These are phyloP conservation scores for Elachura formosa DNA, from an alignment of 2,113 vertebrate genomes.

Conservation along the genomic window DNA sequence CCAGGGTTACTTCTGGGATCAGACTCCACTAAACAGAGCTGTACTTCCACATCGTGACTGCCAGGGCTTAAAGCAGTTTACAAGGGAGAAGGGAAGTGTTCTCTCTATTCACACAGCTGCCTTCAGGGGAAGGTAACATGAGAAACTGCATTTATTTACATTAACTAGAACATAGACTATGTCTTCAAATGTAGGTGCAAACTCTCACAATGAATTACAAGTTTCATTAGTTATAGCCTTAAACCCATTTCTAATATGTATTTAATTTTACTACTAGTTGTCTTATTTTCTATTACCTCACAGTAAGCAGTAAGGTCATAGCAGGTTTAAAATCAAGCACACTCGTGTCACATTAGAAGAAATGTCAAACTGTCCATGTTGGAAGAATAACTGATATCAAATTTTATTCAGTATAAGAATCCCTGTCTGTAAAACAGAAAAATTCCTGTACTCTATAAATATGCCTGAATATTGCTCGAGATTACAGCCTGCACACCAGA, in stretches of 20 bases:
- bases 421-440: neutral
- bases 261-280: neutral
- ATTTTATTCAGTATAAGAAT: neutral
- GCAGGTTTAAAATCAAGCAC: neutral
- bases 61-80: neutral
- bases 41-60: rapidly evolving
- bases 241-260: neutral
- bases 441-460: neutral
- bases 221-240: neutral
- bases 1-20: neutral
- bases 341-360: neutral
- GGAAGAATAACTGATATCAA: neutral
- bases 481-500: neutral
- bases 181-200: neutral
- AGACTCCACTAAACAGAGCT: neutral
- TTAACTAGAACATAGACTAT: neutral
- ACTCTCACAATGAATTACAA: neutral
- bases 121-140: neutral
- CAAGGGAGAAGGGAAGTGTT: neutral
- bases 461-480: neutral
- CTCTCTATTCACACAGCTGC: neutral
- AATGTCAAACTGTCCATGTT: rapidly evolving
- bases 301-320: neutral
- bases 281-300: neutral
- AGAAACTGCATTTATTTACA: neutral